phyloP scores from a whole-genome alignment of 2,113 vertebrate species.

The Equus quagga region DNA sequence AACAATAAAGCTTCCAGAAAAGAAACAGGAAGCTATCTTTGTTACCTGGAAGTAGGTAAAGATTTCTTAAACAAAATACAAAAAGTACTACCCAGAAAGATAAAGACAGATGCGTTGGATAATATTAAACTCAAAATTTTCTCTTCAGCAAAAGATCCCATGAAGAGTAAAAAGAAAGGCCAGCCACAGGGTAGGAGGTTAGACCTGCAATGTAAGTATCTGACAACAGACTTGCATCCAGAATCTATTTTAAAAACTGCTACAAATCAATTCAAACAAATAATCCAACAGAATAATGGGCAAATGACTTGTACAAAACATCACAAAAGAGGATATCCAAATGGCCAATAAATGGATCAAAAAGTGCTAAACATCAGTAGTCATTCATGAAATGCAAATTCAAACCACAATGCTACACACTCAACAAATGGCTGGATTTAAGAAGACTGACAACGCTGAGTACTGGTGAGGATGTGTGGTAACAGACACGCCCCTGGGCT shows the following conservation, averaged over 20 bases:
- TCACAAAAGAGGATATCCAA: background rate
- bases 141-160: background rate
- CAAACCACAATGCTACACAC: background rate
- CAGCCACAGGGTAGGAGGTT: background rate
- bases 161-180: background rate
- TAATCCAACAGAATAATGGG: background rate
- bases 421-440: background rate
- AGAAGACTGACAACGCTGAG: background rate
- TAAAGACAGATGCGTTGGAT: background rate
- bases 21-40: background rate
- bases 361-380: background rate
- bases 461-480: too few species aligned
- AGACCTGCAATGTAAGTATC: background rate
- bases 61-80: background rate
- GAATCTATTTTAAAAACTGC: background rate
- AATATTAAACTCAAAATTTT: background rate
- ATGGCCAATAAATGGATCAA: background rate
- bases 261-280: background rate
- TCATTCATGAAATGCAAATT: background rate
- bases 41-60: background rate
- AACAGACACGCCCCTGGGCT: background rate
- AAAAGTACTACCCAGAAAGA: background rate
- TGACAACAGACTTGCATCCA: background rate
- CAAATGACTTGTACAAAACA: background rate
- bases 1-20: background rate